Evolutionary conservation across 2,797 vertebrate species (phyloP).

Genomic region (Anguilla anguilla): DNA sequence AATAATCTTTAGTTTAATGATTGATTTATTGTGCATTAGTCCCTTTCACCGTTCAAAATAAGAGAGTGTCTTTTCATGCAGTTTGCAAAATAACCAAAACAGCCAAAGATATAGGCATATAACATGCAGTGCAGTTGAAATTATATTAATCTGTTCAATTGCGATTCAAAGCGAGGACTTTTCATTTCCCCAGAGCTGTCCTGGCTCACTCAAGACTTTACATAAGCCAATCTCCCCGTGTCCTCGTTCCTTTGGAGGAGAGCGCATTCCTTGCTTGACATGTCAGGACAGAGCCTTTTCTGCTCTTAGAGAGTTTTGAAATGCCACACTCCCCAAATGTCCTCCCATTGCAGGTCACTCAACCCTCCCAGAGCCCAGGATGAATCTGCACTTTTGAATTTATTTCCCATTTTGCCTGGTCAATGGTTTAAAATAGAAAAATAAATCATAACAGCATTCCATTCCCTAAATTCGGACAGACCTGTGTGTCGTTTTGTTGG

Average conservation of each 20-base stretch:
- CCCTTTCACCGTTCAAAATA: neutral
- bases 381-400: neutral
- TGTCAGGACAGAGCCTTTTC: constrained; percentile 62
- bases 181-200: constrained; percentile 20
- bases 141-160: neutral
- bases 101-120: neutral
- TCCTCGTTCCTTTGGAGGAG: constrained; percentile 33
- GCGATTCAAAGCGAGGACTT: neutral
- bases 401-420: neutral
- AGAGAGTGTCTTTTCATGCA: neutral
- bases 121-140: neutral
- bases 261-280: constrained; percentile 67
- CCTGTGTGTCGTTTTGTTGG: constrained; percentile 6
- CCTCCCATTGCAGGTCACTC: neutral
- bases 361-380: constrained; percentile 28
- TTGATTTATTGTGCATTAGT: neutral
- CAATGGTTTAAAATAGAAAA: neutral
- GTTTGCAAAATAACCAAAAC: neutral
- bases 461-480: neutral
- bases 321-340: constrained; percentile 52
- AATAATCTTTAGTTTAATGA: neutral
- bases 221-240: constrained; percentile 30
- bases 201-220: constrained; percentile 31
- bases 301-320: constrained; percentile 45
- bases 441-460: neutral